Base-by-base conservation (phyloP, 30 jellyfish, hydroid and myxozoan species). In the Mastigias papua region DNA sequence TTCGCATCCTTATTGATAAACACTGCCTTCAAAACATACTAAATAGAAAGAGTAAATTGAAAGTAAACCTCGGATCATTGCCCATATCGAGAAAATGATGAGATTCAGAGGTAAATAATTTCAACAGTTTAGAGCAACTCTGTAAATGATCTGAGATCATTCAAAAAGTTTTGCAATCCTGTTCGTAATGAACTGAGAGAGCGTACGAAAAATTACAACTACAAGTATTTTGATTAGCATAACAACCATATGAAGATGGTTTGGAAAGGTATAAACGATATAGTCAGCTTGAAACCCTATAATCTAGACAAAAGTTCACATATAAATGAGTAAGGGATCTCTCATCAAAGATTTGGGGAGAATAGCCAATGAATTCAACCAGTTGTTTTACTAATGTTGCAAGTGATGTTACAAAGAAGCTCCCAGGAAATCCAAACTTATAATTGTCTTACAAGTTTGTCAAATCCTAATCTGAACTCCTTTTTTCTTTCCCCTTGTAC, bases 291-390 rank as follows among this genome's bases (percentile, higher is more conserved):
- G 10, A 76, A 76, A 76, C 73, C 87, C 68, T 28, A 76, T 28
- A 76, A 76, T 31, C 87, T 76, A 1, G 87, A 76, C 74, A 76
- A 26, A 76, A 76, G 35, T 76, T 60, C 20, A 76, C 87, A 76
- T 31, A 48, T 46, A 76, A 37, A 51, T 3, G 87, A 76, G 72
- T 9, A 60, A 60, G 72, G 32, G 32, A 60, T 20, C 29, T 60
- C 32, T 60, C 9, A 20, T 26, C 70, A 51, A 62, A 63, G 67
- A 51, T 51, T 61, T 64, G 26, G 80, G 89, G 17, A 33, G 31
- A 78, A 78, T 60, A 34, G 89, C 89, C 74, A 33, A 78, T 57
- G 82, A 78, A 57, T 57, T 78, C 60, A 78, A 78, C 54, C 89
- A 50, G 70, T 63, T 78, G n/a, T 33, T 78, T 78, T 63, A 78